phyloP scores from a whole-genome alignment of 2,113 vertebrate species.

The Melierax canorus region DNA sequence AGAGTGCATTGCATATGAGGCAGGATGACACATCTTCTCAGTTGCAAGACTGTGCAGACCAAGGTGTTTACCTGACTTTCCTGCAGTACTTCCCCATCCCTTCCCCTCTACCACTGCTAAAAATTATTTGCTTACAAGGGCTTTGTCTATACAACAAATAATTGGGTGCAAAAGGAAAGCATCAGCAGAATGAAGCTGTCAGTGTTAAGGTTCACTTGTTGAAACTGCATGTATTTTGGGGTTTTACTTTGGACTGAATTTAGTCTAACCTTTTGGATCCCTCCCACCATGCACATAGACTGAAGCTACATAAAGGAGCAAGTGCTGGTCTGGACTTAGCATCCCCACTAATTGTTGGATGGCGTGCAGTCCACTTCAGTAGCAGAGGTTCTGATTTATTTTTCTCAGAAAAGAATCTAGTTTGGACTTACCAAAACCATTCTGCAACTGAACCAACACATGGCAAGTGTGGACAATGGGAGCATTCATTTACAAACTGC shows the following conservation, averaged over 20 bases:
- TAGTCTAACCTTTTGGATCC: not conserved
- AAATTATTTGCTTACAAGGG: not conserved
- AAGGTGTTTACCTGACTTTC: not conserved
- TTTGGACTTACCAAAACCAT: not conserved
- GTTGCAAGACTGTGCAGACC: not conserved
- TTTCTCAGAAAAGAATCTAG: not conserved
- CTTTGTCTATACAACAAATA: not conserved
- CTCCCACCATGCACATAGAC: not conserved
- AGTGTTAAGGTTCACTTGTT: not conserved
- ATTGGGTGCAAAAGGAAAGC: not conserved
- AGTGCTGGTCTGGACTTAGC: not conserved
- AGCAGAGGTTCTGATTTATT: not conserved
- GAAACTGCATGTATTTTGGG: not conserved
- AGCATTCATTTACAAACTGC: not conserved
- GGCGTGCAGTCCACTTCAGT: not conserved
- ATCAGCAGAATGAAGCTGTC: not conserved
- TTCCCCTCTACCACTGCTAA: not conserved
- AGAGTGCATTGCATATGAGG: not conserved
- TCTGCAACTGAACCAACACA: not conserved
- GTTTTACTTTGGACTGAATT: not conserved
- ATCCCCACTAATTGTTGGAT: not conserved
- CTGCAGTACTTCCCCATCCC: not conserved
- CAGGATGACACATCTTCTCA: not conserved
- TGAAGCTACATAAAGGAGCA: not conserved
- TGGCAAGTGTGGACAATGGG: not conserved